Evolutionary conservation across 2,888 invertebrate genomes (phyloP), one percentile per base, ranked within the genome.

Genomic region (Tridacna gigas): DNA sequence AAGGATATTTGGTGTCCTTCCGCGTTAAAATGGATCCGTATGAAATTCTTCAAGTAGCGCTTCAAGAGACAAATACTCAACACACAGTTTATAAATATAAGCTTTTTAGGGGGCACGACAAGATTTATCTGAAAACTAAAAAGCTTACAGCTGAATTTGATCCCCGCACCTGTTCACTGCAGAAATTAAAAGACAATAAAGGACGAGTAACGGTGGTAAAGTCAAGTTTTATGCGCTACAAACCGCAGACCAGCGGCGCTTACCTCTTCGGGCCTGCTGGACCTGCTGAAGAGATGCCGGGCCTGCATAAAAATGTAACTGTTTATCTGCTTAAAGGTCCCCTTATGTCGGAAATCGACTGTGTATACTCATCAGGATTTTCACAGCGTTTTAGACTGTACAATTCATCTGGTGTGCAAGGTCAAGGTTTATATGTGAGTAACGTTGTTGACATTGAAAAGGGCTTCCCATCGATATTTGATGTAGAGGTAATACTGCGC

Each of bases 241-340:
- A 97, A 65, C 98, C 98, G 83, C 87, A 89, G 51, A 91, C 91
- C n/a, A 94, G 94, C 83, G 94, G 94, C 12, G 94, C 94, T 0
- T 94, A 94, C 80, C 86, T 94, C 28, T 94, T 94, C 82, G 89
- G 84, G 20, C 94, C 94, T 0, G 79, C 76, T 7, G 91, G 92
- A 0, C 89, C 91, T n/a, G 93, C 93, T 3, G 78, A 82, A 56
- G n/a, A 22, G 4, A 81, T 86, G 20, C 45, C 91, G 9, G 83
- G 80, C 37, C 56, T 83, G 5, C 25, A 61, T 15, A 28, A 83
- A 25, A 88, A 79, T 63, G 94, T 94, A 51, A 96, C 97, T 78
- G 97, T 98, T 22, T 96, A 98, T 65, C 97, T 98, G 66, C 96
- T 97, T 0, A 97, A 97, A 0, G 99, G 99, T 0, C 97, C 97